Evolutionary conservation across 2,797 vertebrate genomes (phyloP).

Genomic region (Premnoplex brunnescens): DNA sequence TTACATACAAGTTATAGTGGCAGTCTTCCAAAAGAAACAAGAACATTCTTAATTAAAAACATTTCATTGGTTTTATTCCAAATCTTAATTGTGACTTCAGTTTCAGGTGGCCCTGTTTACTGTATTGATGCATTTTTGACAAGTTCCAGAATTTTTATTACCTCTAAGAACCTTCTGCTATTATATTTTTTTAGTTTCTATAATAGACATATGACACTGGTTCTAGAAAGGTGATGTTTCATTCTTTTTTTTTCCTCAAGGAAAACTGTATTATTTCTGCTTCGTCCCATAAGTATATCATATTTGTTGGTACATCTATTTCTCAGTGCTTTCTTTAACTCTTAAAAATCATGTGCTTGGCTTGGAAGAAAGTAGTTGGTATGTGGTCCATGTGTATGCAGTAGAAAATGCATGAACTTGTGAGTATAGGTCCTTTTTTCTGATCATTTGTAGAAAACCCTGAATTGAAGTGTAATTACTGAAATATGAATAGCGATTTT

Average conservation of each 20-base stretch:
- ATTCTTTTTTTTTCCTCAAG: not conserved
- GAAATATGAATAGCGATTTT: not conserved
- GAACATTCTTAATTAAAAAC: not conserved
- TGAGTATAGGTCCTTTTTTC: not conserved
- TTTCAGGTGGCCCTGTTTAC: not conserved
- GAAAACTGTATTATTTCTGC: not conserved
- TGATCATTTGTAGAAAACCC: not conserved
- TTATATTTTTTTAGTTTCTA: not conserved
- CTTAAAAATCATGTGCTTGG: not conserved
- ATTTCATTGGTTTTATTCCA: not conserved
- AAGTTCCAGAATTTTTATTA: not conserved
- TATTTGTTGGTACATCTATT: not conserved
- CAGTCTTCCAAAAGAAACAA: not conserved
- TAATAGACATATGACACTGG: not conserved
- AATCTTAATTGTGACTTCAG: not conserved
- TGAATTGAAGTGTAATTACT: not conserved
- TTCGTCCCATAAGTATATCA: not conserved
- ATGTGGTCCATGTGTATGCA: not conserved
- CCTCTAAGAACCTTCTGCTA: not conserved
- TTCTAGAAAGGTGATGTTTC: not conserved
- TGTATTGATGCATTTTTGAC: not conserved
- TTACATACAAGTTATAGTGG: not conserved
- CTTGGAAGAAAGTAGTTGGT: not conserved
- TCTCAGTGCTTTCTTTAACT: not conserved
- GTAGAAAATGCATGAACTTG: not conserved